Evolutionary conservation across 2,888 invertebrate genomes (phyloP).

Genomic region (Alentia gelatinosa): DNA sequence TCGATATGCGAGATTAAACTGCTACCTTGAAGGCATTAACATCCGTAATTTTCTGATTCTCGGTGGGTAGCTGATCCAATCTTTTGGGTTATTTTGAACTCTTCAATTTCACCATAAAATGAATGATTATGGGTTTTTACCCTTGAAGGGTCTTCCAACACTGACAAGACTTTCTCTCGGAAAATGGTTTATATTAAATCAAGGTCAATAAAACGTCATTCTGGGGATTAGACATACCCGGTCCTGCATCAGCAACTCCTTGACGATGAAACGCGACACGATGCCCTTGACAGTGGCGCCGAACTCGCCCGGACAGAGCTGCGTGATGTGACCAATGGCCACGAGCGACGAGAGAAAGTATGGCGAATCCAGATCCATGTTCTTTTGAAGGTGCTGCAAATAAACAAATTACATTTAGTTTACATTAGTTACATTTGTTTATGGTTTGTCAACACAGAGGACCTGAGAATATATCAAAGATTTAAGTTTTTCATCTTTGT

Average conservation of each 20-base stretch:
- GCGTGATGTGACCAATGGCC: constrained; percentile 95
- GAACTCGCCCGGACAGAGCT: constrained; percentile 93
- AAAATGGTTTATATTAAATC: background rate
- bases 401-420: too few relatives aligned
- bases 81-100: too few relatives aligned
- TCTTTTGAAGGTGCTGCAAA: constrained; percentile 77
- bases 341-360: constrained; percentile 96
- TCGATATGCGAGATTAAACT: too few relatives aligned
- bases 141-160: background rate
- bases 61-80: too few relatives aligned
- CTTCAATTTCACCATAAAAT: too few relatives aligned
- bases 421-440: too few relatives aligned
- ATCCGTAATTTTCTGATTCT: too few relatives aligned
- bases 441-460: too few relatives aligned
- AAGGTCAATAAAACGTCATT: background rate
- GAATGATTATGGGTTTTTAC: background rate
- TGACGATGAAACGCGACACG: constrained; percentile 94
- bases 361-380: constrained; percentile 83
- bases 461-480: too few relatives aligned
- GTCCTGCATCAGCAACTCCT: constrained; percentile 90
- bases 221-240: constrained; percentile 73
- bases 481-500: too few relatives aligned
- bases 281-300: constrained; percentile 95
- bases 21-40: too few relatives aligned
- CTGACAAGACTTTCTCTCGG: background rate